phyloP scores from a whole-genome alignment of 1,140 invertebrate species.

The Cataglyphis hispanica region DNA sequence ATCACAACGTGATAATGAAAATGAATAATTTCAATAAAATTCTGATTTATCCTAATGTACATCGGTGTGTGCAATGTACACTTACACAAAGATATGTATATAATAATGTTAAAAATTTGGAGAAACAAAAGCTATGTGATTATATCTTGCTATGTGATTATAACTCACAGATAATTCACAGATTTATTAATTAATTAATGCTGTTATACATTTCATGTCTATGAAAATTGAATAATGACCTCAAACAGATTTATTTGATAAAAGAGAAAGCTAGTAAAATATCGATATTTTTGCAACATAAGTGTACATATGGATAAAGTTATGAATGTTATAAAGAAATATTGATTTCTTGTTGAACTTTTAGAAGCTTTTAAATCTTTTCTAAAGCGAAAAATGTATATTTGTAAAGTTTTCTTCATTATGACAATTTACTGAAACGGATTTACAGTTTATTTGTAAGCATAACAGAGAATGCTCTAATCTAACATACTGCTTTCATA shows the following conservation, averaged over 20 bases:
- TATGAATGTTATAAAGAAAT: not conserved
- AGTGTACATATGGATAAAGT: not conserved
- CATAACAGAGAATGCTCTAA: not conserved
- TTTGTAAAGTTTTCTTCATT: constrained; percentile 1
- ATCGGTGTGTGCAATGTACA: not conserved
- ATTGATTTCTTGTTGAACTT: constrained; percentile 33
- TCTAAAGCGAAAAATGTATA: not conserved
- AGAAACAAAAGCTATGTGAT: constrained; percentile 12
- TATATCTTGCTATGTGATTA: constrained; percentile 7
- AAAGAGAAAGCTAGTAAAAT: not conserved
- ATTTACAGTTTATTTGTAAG: constrained; percentile 8
- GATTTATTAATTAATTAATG: constrained; percentile 32
- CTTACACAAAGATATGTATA: constrained; percentile 15
- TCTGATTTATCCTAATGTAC: constrained; percentile 3
- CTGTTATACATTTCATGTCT: not conserved
- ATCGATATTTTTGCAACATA: constrained; percentile 17
- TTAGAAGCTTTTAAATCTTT: too few species aligned
- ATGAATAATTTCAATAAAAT: constrained; percentile 32
- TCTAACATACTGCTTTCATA: constrained; percentile 12
- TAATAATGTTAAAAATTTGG: constrained; percentile 35
- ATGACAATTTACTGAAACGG: not conserved
- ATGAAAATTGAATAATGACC: not conserved
- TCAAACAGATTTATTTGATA: not conserved
- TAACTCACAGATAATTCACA: not conserved
- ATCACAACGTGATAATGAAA: constrained; percentile 30